phyloP scores from a whole-genome alignment of 2,797 vertebrate species.

The Acomys russatus region DNA sequence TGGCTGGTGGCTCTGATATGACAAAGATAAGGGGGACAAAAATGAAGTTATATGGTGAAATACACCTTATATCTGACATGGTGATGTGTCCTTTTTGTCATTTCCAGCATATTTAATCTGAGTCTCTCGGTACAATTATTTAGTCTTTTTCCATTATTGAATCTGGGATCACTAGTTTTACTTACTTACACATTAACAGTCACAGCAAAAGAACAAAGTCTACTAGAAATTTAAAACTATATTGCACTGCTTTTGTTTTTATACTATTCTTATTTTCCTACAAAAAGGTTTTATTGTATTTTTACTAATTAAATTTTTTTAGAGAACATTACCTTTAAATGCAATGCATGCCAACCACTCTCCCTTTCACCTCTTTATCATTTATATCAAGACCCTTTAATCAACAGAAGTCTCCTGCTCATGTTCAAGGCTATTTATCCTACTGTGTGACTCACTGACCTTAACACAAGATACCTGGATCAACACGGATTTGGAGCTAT shows the following conservation, averaged over 20 bases:
- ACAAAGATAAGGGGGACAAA: neutral
- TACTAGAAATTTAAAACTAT: neutral
- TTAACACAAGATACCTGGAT: neutral
- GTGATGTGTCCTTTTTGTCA: no score
- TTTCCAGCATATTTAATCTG: neutral
- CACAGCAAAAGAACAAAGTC: neutral
- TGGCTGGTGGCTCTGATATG: neutral
- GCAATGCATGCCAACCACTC: neutral
- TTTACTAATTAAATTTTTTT: neutral
- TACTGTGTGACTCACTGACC: no score
- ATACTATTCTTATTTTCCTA: neutral
- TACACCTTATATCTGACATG: neutral
- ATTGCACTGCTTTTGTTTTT: neutral
- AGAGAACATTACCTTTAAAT: neutral
- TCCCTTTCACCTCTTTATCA: neutral
- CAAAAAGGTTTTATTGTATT: neutral
- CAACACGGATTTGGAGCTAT: neutral
- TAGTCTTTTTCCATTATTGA: neutral
- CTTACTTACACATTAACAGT: neutral
- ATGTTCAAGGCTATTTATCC: neutral
- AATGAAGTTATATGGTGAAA: neutral
- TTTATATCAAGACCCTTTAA: fast-evolving
- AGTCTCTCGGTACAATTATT: neutral
- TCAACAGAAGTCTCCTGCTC: neutral
- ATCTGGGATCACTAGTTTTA: neutral